Conservation (phyloP, 2,888 invertebrate genomes). For the Hydriomena furcata region DNA sequence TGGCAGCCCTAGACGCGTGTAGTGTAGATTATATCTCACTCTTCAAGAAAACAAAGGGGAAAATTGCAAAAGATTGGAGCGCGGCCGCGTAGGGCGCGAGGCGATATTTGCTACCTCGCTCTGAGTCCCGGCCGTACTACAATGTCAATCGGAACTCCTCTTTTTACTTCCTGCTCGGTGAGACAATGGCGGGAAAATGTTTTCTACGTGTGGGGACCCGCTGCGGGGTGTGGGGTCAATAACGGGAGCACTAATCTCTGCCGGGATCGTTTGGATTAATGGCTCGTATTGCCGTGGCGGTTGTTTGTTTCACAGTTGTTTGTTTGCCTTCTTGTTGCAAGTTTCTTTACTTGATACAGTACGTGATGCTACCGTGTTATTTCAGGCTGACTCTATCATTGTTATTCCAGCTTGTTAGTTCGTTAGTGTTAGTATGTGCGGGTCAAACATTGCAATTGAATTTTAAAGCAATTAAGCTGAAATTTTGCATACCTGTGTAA, state of each 20-base stretch:
- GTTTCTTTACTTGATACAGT: constrained; percentile 62
- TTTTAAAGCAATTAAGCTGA: too few species aligned
- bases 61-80: constrained; percentile 48
- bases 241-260: constrained; percentile 77
- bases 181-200: constrained; percentile 78
- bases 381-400: too few species aligned
- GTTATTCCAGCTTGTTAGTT: too few species aligned
- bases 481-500: too few species aligned
- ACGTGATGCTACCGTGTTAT: constrained; percentile 24
- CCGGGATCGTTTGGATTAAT: constrained; percentile 78
- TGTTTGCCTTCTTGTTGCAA: constrained; percentile 63
- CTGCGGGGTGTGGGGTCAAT: constrained; percentile 65
- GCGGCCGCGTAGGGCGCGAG: constrained; percentile 37
- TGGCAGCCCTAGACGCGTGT: too few species aligned
- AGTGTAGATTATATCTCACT: constrained; percentile 48
- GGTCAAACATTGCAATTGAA: too few species aligned
- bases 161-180: constrained; percentile 70
- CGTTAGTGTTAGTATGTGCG: too few species aligned
- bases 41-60: constrained; percentile 57
- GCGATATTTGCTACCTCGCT: constrained; percentile 26
- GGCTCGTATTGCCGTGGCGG: constrained; percentile 76
- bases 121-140: constrained; percentile 42
- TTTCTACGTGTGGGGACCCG: constrained; percentile 65
- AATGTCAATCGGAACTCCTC: constrained; percentile 72
- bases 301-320: constrained; percentile 72